Evolutionary conservation across 2,113 vertebrate genomes (phyloP).

Genomic region (Crotalus viridis): DNA sequence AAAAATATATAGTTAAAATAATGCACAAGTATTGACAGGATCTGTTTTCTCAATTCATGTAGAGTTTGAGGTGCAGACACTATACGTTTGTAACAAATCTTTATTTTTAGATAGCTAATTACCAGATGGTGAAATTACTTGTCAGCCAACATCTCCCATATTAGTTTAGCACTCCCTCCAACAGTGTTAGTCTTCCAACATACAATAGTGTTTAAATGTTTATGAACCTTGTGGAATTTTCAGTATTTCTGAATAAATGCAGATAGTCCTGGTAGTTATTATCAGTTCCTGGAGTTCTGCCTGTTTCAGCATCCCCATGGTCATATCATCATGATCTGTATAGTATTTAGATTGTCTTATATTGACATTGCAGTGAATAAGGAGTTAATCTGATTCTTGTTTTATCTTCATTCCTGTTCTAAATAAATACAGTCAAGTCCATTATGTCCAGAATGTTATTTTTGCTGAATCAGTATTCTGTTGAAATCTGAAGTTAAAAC

Average conservation of each 20-base stretch:
- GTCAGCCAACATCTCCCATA: slow-evolving; percentile 42
- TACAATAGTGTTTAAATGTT: not conserved
- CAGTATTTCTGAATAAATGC: not conserved
- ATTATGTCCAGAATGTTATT: not conserved
- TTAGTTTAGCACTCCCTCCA: slow-evolving; percentile 13
- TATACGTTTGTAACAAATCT: slow-evolving; percentile 38
- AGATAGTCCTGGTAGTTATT: not conserved
- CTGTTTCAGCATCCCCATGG: not conserved
- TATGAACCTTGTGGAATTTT: not conserved
- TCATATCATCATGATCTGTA: not conserved
- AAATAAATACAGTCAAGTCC: not conserved
- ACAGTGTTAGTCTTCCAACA: slow-evolving; percentile 9
- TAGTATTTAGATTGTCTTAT: not conserved
- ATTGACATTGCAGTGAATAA: not conserved
- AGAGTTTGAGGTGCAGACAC: slow-evolving; percentile 41
- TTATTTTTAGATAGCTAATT: slow-evolving; percentile 28
- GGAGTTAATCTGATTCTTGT: not conserved
- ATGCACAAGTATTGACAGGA: slow-evolving; percentile 49
- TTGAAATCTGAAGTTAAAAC: not conserved
- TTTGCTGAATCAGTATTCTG: not conserved
- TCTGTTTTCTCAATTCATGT: slow-evolving; percentile 27
- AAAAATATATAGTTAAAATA: slow-evolving; percentile 58
- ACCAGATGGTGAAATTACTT: slow-evolving; percentile 44
- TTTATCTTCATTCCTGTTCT: not conserved
- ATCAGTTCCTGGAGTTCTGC: not conserved